Evolutionary conservation across 2,113 vertebrate genomes (phyloP).

Genomic region (Marmota flaviventris): DNA sequence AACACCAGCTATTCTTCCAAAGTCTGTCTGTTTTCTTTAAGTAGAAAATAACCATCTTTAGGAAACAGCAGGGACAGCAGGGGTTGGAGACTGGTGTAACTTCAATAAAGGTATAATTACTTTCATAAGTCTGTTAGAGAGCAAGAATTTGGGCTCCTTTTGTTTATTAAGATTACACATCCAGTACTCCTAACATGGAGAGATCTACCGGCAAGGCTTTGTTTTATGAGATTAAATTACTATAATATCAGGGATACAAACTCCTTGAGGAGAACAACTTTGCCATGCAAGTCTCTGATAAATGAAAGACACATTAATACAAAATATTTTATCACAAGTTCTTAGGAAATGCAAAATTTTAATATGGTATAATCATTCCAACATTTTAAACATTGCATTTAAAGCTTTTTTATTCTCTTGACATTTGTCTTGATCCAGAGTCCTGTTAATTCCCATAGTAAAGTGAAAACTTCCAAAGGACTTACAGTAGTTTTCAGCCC

Average conservation of each 20-base stretch:
- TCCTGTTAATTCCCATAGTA: neutral
- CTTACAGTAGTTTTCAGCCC: neutral
- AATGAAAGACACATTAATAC: constrained; percentile 23
- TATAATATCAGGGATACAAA: constrained; percentile 48
- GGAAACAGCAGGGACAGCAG: constrained; percentile 61
- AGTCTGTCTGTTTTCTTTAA: constrained; percentile 69
- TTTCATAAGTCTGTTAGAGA: constrained; percentile 69
- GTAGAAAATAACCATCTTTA: constrained; percentile 77
- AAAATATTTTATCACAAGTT: constrained; percentile 63
- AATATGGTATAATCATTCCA: neutral
- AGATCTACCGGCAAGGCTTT: constrained; percentile 35
- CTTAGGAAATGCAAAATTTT: constrained; percentile 53
- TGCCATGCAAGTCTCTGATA: constrained; percentile 34
- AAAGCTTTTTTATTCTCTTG: neutral
- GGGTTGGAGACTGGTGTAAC: constrained; percentile 46
- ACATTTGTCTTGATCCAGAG: constrained; percentile 7
- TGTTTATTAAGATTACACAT: constrained; percentile 70
- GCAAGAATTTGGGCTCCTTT: constrained; percentile 63
- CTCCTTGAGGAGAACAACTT: constrained; percentile 19
- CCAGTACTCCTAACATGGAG: neutral
- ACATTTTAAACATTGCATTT: constrained; percentile 18
- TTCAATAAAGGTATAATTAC: constrained; percentile 75
- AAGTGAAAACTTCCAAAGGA: constrained; percentile 31
- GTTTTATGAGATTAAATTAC: constrained; percentile 69
- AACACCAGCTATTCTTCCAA: constrained; percentile 60